phyloP scores from a whole-genome alignment of 2,797 vertebrate genomes.

The Spondyliosoma cantharus region DNA sequence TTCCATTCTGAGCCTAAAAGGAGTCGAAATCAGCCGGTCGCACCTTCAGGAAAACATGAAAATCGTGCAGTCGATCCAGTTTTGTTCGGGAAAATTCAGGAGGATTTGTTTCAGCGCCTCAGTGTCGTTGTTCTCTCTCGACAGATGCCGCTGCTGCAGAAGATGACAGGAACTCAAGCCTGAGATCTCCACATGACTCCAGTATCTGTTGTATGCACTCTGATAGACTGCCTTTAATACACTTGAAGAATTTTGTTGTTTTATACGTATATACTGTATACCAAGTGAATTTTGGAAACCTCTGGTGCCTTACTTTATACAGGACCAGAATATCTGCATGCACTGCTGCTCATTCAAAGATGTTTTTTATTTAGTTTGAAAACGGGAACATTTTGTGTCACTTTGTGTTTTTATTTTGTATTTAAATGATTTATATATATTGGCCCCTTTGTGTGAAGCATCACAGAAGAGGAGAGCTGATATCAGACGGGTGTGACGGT shows the following conservation, averaged over 20 bases:
- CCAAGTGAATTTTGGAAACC: slow-evolving; percentile 81
- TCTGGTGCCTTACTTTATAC: slow-evolving; percentile 96
- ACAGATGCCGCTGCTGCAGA: slow-evolving; percentile 94
- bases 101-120: neutral
- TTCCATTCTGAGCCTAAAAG: neutral
- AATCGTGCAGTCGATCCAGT: neutral
- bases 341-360: slow-evolving; percentile 80
- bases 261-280: slow-evolving; percentile 68
- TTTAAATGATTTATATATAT: neutral
- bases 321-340: slow-evolving; percentile 90
- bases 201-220: slow-evolving; percentile 82
- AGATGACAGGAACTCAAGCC: slow-evolving; percentile 81
- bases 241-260: slow-evolving; percentile 78
- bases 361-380: slow-evolving; percentile 48
- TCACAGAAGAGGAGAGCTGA: slow-evolving; percentile 17
- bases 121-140: neutral
- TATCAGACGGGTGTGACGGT: neutral
- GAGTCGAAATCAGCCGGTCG: neutral
- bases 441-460: slow-evolving; percentile 20
- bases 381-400: slow-evolving; percentile 29
- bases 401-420: slow-evolving; percentile 5
- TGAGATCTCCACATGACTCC: slow-evolving; percentile 67
- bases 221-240: slow-evolving; percentile 87
- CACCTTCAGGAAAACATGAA: neutral
- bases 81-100: neutral